Conservation (phyloP, 2,113 vertebrate genomes). For the Hippocampus comes region DNA sequence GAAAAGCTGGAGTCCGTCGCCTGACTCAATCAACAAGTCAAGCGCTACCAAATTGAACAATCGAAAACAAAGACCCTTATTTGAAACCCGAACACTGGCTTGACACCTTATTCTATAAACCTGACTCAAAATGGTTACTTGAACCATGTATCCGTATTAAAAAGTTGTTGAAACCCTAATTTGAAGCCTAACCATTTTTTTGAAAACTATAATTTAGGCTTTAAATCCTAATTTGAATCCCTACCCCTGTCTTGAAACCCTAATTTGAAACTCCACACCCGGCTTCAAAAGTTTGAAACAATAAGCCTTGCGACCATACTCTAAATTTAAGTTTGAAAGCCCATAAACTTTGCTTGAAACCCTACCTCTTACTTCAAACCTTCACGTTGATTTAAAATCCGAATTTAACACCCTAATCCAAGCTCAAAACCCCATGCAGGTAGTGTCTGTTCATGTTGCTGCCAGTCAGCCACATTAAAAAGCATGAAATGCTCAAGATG, state of each 20-base stretch:
- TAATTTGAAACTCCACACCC: too few species aligned
- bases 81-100: neutral
- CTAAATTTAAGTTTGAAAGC: neutral
- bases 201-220: too few species aligned
- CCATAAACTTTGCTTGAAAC: neutral
- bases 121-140: too few species aligned
- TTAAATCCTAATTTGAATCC: too few species aligned
- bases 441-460: neutral
- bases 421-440: neutral
- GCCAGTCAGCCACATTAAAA: neutral
- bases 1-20: neutral
- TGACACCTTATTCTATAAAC: too few species aligned
- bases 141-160: too few species aligned
- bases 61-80: neutral
- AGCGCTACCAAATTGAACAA: neutral
- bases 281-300: too few species aligned
- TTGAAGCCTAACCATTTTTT: too few species aligned
- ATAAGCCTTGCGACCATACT: too few species aligned
- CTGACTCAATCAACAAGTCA: neutral
- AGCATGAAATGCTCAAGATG: conserved; percentile 33
- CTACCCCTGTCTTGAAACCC: too few species aligned
- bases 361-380: neutral
- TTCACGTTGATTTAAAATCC: neutral
- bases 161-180: too few species aligned
- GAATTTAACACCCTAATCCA: neutral